Base-by-base conservation (phyloP, 2,888 invertebrate species). In the Salpingus planirostris region DNA sequence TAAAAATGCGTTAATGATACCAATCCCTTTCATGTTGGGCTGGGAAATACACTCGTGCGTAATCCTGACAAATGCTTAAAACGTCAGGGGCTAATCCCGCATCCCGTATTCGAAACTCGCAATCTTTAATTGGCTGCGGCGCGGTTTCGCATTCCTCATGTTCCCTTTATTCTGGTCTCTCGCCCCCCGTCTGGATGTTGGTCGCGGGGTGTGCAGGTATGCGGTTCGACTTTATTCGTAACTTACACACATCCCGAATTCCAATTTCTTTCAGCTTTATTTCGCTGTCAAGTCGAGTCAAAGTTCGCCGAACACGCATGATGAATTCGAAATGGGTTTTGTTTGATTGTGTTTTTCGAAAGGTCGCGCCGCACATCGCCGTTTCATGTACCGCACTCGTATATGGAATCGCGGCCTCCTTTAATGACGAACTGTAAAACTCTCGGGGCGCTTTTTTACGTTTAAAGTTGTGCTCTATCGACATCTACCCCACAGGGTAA, bases 271-370 rank as follows among this genome's bases (percentile, higher is more conserved):
- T 43, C 36, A 41, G 48, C 39, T 43, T 44, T 48, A 49, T 51
- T 47, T 44, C 43, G 36, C 46, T 46, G 51, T 47, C 49, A 49
- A 46, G 46, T 39, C 33, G 42, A 44, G 49, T 47, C 48, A 47
- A 49, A 49, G 46, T 48, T 49, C 42, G 3, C 27, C 8, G 29
- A 35, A 33, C 37, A 47, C 47, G 48, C 47, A 48, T 43, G 43
- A 45, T 45, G 51, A 51, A 51, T 51, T 47, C 39, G 44, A 43
- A 51, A 49, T 48, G 38, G 43, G 41, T 45, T 45, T 43, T 45
- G 38, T 43, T 39, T 31, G 39, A 39, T 39, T 39, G 35, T 39
- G 32, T 35, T 35, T 26, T 38, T 31, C 10, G 23, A 18, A 18
- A 18, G 18, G 18, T 18, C 18, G 18, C n/a, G n/a, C n/a, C n/a